A percentile compares a stretch with the other conserved stretches of the same genome.
These are phyloP conservation scores for Oegoconia quadripuncta DNA, from an alignment of 2,888 invertebrate species.

Conservation along the genomic window DNA sequence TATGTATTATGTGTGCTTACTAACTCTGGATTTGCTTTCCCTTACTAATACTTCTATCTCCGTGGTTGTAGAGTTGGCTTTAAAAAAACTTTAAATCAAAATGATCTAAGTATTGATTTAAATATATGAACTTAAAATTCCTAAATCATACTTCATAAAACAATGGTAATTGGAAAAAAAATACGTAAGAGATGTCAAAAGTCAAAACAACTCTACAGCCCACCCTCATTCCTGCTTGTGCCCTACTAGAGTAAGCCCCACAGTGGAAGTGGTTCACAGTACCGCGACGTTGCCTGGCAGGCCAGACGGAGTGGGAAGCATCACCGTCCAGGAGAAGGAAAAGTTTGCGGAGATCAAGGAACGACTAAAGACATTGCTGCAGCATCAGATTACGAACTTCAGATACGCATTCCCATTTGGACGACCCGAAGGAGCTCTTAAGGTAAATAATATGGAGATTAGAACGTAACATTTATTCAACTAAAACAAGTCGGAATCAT, in stretches of 20 bases:
- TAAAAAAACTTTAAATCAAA: constrained; percentile 13
- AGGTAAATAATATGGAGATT: constrained; percentile 58
- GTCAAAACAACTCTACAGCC: constrained; percentile 51
- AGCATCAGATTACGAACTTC: constrained; percentile 99
- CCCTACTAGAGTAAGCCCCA: constrained; percentile 75
- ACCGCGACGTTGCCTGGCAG: constrained; percentile 82
- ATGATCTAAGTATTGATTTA: background rate
- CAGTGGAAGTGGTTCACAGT: constrained; percentile 73
- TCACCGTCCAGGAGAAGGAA: constrained; percentile 98
- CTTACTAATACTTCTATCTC: constrained; percentile 58
- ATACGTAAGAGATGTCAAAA: too few relatives aligned
- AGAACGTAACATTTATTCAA: too few relatives aligned
- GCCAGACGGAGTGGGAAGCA: constrained; percentile 99
- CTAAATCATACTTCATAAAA: background rate
- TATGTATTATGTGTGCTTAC: constrained; percentile 27
- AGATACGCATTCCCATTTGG: constrained; percentile 99
- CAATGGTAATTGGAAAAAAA: constrained; percentile 1
- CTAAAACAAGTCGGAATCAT: too few relatives aligned
- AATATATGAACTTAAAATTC: background rate
- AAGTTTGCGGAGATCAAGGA: constrained; percentile 99
- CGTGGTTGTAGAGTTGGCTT: constrained; percentile 55
- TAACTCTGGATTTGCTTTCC: constrained; percentile 49
- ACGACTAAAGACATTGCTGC: constrained; percentile 92
- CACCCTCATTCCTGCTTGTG: constrained; percentile 65
- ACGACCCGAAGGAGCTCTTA: constrained; percentile 97